phyloP scores from a whole-genome alignment of 2,113 vertebrate genomes.

The Laticauda laticaudata region DNA sequence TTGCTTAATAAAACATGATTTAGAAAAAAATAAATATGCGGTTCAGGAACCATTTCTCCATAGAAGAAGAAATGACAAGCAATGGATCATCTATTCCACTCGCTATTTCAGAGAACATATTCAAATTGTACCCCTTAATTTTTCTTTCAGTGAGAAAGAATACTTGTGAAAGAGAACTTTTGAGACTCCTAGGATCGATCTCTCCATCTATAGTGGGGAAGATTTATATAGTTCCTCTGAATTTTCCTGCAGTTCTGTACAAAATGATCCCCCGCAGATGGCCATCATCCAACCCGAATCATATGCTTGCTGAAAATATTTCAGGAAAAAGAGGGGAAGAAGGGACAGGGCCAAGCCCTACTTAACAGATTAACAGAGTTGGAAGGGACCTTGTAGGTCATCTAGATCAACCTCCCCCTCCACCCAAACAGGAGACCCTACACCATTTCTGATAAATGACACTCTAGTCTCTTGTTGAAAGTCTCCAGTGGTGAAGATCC shows the following conservation, averaged over 20 bases:
- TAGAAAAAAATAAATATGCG: not conserved
- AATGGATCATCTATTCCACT: too few relatives aligned
- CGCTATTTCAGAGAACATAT: not conserved
- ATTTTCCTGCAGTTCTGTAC: not conserved
- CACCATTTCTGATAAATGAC: too few relatives aligned
- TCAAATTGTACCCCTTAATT: not conserved
- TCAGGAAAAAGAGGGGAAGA: too few relatives aligned
- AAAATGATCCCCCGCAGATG: not conserved
- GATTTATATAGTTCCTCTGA: not conserved
- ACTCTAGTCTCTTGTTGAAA: too few relatives aligned
- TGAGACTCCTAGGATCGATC: not conserved
- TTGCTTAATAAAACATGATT: not conserved
- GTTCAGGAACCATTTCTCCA: not conserved
- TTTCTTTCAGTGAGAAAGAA: not conserved
- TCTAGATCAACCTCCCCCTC: too few relatives aligned
- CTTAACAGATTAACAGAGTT: too few relatives aligned
- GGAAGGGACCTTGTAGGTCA: too few relatives aligned
- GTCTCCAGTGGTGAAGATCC: too few relatives aligned
- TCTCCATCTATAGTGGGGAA: not conserved
- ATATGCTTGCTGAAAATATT: not conserved
- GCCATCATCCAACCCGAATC: not conserved
- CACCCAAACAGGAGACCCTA: too few relatives aligned
- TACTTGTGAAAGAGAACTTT: not conserved
- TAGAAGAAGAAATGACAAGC: not conserved
- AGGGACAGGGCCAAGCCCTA: not conserved